Conservation (phyloP, 2,888 invertebrate genomes). For the Sphinx pinastri region DNA sequence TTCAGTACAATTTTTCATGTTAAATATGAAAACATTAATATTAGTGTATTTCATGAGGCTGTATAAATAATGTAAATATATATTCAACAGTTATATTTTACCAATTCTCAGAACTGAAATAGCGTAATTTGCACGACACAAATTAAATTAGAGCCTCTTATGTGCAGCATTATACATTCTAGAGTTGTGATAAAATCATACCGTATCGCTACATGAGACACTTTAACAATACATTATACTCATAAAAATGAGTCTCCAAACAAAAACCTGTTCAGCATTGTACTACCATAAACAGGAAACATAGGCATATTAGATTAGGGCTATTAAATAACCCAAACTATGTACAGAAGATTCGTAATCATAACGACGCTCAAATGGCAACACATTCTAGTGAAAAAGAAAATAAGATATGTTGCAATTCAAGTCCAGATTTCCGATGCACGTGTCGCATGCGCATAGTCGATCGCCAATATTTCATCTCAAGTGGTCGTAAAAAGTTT, state of each 20-base stretch:
- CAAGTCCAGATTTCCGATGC: too few relatives aligned
- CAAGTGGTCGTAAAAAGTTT: conserved; percentile 12
- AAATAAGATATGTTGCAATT: too few relatives aligned
- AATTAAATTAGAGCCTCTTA: conserved; percentile 29
- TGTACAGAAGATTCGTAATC: too few relatives aligned
- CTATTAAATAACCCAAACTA: too few relatives aligned
- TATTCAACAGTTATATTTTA: conserved; percentile 20
- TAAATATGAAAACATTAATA: conserved; percentile 53
- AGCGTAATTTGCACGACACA: conserved; percentile 20
- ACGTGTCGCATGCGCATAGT: neutral
- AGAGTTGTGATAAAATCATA: conserved; percentile 13
- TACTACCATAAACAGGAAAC: neutral
- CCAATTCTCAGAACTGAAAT: conserved; percentile 17
- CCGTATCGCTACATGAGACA: conserved; percentile 13
- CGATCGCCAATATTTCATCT: neutral
- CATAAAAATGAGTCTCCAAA: neutral
- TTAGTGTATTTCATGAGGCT: conserved; percentile 44
- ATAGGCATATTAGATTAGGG: neutral
- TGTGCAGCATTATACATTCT: conserved; percentile 4
- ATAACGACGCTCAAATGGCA: too few relatives aligned
- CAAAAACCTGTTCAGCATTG: neutral
- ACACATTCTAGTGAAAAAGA: too few relatives aligned
- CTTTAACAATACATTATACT: conserved; percentile 6
- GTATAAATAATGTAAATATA: conserved; percentile 4
- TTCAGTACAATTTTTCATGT: conserved; percentile 57